Base-by-base conservation (phyloP, 1,140 invertebrate genomes). In the Drosophila ananassae region DNA sequence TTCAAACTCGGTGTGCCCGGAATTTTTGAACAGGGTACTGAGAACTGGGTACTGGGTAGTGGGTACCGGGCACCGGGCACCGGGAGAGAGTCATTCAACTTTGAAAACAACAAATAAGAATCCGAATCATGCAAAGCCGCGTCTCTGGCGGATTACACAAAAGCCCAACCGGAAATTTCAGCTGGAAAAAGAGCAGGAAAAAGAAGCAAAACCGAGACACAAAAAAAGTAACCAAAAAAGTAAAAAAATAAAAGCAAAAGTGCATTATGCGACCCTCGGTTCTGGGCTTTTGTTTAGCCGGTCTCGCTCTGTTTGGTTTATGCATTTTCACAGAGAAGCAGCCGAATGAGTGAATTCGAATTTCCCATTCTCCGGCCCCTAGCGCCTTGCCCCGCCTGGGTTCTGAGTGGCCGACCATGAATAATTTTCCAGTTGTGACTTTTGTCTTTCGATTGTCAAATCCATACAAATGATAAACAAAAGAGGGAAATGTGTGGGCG, bases 291-390 rank as follows among this genome's bases (percentile, higher is more conserved):
- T 55, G 47, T 67, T 44, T 56, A 63, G 41, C 50, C 50, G 61
- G 80, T 83, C 84, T 71, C 82, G 81, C 82, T 87, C 82, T 81
- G 81, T 67, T 85, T 87, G 63, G 60, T 62, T 73, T 77, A 69
- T 73, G 73, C 66, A 67, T 73, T 76, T 74, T 79, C 64, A 52
- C 66, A 55, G 47, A 44, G 55, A 9, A 6, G 9, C 3, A 47
- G 48, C 28, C 2, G 13, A 12, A 10, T 7, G 34, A 51, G 50
- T 7, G 30, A 37, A 48, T 53, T 68, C 32, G 32, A 25, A 25
- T 28, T 44, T 30, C 54, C 39, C 53, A 28, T 13, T 73, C 62
- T 61, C 34, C 34, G 17, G 17, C 37, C 12, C n/a, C 37, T 12
- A 41, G 39, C 1, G 9, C 10, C 9, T n/a, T 12, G 9, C 41